Base-by-base conservation (phyloP, 2,113 vertebrate genomes). In the Protobothrops flavoviridis region DNA sequence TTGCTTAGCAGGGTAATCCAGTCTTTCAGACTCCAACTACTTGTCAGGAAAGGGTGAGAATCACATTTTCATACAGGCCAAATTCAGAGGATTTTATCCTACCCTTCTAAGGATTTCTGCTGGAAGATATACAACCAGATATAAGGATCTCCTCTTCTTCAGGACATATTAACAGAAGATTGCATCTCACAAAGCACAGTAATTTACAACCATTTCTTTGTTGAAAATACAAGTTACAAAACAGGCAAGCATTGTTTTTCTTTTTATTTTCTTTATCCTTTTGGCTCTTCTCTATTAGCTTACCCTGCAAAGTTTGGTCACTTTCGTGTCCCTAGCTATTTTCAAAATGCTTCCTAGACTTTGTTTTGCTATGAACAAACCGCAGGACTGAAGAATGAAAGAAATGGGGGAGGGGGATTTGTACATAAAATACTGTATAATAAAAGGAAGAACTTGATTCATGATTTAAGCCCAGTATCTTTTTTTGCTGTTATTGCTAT, bases 341-440 rank as follows among this genome's bases (percentile, higher is more conserved):
- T 94, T 88, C 94, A 94, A 94, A 94, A 94, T 95, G 94, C 92
- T 96, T 89, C 88, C 93, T 90, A 94, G 94, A 94, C 95, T 95
- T 94, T 45, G 64, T 95, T 95, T 96, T 95, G 95, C 94, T 95
- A 23, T 93, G 96, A 94, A 93, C 95, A 94, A 95, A 93, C 95
- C 55, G 93, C 64, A 93, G 94, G 92, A 95, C 95, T 96, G 96
- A 87, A 94, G 93, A 89, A 43, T 91, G 93, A 94, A 94, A 96
- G 94, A 26, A 17, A 55, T 23, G 55, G 55, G 33, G n/a, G 33
- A n/a, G 95, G 92, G 96, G 94, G 95, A 94, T 95, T 96, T 97
- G 97, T 97, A 97, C 92, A 97, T 97, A 97, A 5, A 29, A 95
- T 90, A 95, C 96, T 97, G 96, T 97, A 97, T 94, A 97, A 97